Evolutionary conservation across 2,113 vertebrate species (phyloP).

Genomic region (Petromus typicus): DNA sequence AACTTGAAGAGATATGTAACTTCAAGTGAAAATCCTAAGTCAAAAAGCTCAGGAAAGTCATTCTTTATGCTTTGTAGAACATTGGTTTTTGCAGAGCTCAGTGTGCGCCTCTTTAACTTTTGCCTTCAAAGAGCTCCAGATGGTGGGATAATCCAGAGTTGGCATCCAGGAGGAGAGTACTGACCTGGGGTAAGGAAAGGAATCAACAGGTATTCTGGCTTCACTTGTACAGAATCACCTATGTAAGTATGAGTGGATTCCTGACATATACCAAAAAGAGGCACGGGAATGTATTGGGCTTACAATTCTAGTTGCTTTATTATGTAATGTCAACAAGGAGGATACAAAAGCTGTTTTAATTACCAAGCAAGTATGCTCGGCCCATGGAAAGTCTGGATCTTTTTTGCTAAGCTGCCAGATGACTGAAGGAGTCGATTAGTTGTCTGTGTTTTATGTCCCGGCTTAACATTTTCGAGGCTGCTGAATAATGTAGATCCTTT

Average conservation of each 20-base stretch:
- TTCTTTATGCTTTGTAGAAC: not conserved
- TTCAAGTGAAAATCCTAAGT: conserved; percentile 35
- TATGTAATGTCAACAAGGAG: conserved; percentile 74
- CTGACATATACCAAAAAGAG: conserved; percentile 31
- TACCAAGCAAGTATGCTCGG: conserved; percentile 54
- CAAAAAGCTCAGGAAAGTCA: not conserved
- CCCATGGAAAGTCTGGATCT: conserved; percentile 51
- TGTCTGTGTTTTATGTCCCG: conserved; percentile 58
- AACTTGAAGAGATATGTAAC: not conserved
- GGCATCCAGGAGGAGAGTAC: not conserved
- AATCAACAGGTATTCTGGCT: not conserved
- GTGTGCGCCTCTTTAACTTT: not conserved
- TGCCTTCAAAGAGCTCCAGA: not conserved
- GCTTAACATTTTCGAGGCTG: conserved; percentile 95
- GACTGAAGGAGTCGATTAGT: conserved; percentile 39
- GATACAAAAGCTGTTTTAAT: conserved; percentile 77
- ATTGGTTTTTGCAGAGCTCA: not conserved
- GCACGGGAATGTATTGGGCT: not conserved
- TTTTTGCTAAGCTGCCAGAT: conserved; percentile 65
- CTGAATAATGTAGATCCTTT: conserved; percentile 91
- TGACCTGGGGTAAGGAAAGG: not conserved
- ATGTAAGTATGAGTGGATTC: not conserved
- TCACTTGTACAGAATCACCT: not conserved
- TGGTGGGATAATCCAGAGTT: not conserved
- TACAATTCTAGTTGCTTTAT: conserved; percentile 81